phyloP scores from a whole-genome alignment of 1,140 invertebrate species.

The Bombus terrestris region DNA sequence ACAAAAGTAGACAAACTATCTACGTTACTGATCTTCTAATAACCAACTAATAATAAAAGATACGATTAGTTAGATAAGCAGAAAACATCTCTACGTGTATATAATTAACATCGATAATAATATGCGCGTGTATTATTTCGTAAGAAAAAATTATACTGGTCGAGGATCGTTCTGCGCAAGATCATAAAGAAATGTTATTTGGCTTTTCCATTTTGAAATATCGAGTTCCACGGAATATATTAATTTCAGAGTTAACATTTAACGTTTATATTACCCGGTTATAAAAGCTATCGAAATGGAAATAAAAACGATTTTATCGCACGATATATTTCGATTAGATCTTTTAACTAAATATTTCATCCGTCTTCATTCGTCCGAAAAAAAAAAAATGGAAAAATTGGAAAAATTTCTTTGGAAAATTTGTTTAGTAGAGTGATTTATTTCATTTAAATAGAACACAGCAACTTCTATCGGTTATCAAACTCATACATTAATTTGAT shows the following conservation, averaged over 20 bases:
- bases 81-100: too few relatives aligned
- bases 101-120: too few relatives aligned
- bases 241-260: not conserved
- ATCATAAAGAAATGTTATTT: not conserved
- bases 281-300: not conserved
- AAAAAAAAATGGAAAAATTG: not conserved
- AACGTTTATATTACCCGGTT: not conserved
- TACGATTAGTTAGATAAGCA: too few relatives aligned
- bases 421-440: not conserved
- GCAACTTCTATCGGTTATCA: not conserved
- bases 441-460: accelerated
- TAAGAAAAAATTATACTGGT: not conserved
- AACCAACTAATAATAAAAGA: not conserved
- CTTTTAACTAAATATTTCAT: not conserved
- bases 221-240: not conserved
- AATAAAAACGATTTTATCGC: not conserved
- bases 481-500: not conserved
- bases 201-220: not conserved
- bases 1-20: not conserved
- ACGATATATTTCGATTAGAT: not conserved
- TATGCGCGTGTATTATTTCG: too few relatives aligned
- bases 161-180: not conserved
- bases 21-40: not conserved
- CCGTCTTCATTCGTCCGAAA: not conserved
- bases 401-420: not conserved